phyloP scores from a whole-genome alignment of 1,140 invertebrate species.

The Parasteatoda tepidariorum region DNA sequence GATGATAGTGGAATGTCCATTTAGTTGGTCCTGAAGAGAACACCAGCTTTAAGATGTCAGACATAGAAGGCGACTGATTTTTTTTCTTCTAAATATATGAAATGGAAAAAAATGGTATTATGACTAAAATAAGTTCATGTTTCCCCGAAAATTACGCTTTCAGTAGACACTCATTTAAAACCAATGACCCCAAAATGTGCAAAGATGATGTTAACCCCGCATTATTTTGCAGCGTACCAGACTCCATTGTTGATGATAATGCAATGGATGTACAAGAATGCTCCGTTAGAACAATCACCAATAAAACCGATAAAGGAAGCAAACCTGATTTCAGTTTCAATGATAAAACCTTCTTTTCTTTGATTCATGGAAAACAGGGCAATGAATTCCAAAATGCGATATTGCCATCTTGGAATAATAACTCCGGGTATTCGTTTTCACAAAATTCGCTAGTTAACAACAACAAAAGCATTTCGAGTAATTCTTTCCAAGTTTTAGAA shows the following conservation, averaged over 20 bases:
- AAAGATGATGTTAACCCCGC: constrained; percentile 45
- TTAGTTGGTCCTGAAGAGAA: no score
- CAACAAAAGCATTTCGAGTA: not conserved
- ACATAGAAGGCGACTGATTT: no score
- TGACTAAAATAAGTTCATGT: constrained; percentile 31
- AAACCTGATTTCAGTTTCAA: not conserved
- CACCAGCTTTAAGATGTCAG: no score
- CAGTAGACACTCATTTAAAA: not conserved
- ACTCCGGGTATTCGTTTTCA: not conserved
- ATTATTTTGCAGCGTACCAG: constrained; percentile 36
- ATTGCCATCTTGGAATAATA: constrained; percentile 1
- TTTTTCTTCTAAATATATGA: not conserved
- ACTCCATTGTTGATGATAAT: not conserved
- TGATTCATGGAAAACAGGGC: not conserved
- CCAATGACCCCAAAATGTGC: constrained; percentile 40
- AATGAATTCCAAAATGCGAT: not conserved
- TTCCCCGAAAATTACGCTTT: constrained; percentile 1
- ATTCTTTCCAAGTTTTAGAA: not conserved
- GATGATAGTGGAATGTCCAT: no score
- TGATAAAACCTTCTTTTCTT: constrained; percentile 8
- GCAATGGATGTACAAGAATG: not conserved
- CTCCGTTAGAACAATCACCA: not conserved
- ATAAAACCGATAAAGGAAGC: not conserved
- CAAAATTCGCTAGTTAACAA: not conserved
- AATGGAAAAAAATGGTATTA: constrained; percentile 50